A percentile compares a stretch with the other conserved stretches of the same genome.
phyloP scores from a whole-genome alignment of 2,797 vertebrate genomes.

The Prionace glauca region DNA sequence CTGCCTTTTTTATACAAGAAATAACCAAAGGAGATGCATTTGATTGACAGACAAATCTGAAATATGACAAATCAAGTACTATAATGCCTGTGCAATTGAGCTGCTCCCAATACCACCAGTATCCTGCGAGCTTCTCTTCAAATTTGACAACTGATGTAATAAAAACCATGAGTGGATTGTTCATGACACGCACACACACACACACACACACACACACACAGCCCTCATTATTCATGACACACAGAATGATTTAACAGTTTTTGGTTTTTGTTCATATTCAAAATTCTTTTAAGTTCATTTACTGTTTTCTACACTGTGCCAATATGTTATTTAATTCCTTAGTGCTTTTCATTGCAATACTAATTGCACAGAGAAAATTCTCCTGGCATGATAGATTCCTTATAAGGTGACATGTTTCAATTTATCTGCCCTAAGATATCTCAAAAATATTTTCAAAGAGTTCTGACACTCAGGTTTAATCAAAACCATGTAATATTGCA shows the following conservation, averaged over 20 bases:
- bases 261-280: slow-evolving; percentile 2
- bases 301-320: slow-evolving; percentile 21
- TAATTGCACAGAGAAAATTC: background rate
- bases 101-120: background rate
- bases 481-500: slow-evolving; percentile 12
- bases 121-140: slow-evolving; percentile 7
- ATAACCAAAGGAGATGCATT: background rate
- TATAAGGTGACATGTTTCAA: slow-evolving; percentile 18
- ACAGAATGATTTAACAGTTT: background rate
- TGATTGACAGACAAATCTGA: background rate
- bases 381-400: slow-evolving; percentile 3
- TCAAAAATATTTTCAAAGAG: background rate
- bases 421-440: background rate
- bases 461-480: background rate
- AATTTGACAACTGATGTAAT: slow-evolving; percentile 18
- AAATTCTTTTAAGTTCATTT: background rate
- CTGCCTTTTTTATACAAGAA: background rate
- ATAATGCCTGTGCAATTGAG: background rate
- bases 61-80: background rate
- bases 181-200: background rate
- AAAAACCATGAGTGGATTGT: slow-evolving; percentile 9
- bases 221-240: slow-evolving; percentile 32
- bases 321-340: background rate
- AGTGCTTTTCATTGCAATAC: slow-evolving; percentile 14
- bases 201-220: slow-evolving; percentile 9